These are phyloP conservation scores for Cantharis lateralis DNA, from an alignment of 2,888 invertebrate genomes.

Conservation along the genomic window DNA sequence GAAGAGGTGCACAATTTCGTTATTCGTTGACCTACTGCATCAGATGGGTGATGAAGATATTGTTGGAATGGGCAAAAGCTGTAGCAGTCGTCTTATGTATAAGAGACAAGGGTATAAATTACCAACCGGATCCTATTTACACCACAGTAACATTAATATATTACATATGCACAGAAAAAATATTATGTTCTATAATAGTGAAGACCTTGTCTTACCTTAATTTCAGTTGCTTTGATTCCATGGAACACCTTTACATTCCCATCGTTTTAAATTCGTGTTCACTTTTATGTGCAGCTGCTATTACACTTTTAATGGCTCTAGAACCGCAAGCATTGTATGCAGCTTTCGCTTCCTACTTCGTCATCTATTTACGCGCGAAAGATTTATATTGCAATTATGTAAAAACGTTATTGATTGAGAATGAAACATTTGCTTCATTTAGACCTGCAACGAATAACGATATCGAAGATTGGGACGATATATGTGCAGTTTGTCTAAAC, in stretches of 20 bases:
- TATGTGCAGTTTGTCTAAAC: conserved; percentile 77
- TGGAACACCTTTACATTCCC: conserved; percentile 72
- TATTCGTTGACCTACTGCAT: conserved; percentile 33
- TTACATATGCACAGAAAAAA: conserved; percentile 72
- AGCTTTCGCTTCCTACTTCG: conserved; percentile 47
- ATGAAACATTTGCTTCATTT: conserved; percentile 47
- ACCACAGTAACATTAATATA: conserved; percentile 68
- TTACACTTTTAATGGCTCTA: conserved; percentile 34
- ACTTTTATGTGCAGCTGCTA: conserved; percentile 47
- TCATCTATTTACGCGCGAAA: conserved; percentile 50
- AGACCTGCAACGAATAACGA: conserved; percentile 67
- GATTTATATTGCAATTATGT: conserved; percentile 49
- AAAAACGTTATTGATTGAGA: conserved; percentile 45
- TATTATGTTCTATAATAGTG: conserved; percentile 68
- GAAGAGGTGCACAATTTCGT: not conserved
- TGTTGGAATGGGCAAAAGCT: conserved; percentile 79
- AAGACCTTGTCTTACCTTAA: conserved; percentile 60
- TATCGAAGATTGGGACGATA: conserved; percentile 70
- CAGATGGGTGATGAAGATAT: conserved; percentile 62
- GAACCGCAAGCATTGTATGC: conserved; percentile 41
- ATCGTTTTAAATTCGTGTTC: conserved; percentile 65
- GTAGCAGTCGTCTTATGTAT: conserved; percentile 64
- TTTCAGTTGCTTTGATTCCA: conserved; percentile 67
- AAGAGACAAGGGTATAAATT: conserved; percentile 74
- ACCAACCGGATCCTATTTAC: conserved; percentile 68